A percentile compares a stretch with the other conserved stretches of the same genome.
phyloP scores from a whole-genome alignment of 2,888 invertebrate species.

The Penaeus monodon region DNA sequence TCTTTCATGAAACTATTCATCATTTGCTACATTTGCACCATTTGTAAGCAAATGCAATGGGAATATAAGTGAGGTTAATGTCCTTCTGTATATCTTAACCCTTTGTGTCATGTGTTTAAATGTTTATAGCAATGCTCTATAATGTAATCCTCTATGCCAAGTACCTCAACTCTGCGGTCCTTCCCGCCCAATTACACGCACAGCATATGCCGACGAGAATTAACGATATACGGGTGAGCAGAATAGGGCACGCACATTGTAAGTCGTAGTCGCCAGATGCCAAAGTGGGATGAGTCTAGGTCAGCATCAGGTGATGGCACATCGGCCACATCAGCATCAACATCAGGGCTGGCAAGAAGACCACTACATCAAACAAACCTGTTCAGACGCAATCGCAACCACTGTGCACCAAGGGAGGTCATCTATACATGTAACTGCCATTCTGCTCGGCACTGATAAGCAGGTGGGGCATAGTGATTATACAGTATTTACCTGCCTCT shows the following conservation, averaged over 20 bases:
- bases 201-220: too few species aligned
- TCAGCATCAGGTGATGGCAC: slow-evolving; percentile 24
- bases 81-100: not conserved
- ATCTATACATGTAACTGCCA: slow-evolving; percentile 54
- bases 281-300: slow-evolving; percentile 43
- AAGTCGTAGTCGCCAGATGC: slow-evolving; percentile 46
- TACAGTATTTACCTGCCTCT: not conserved
- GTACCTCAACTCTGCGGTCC: too few species aligned
- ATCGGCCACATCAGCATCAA: slow-evolving; percentile 29
- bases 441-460: slow-evolving; percentile 53
- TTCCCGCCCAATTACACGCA: too few species aligned
- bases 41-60: too few species aligned
- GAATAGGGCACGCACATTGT: too few species aligned
- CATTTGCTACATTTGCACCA: too few species aligned
- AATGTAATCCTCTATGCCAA: too few species aligned
- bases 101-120: not conserved
- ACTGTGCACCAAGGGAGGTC: slow-evolving; percentile 58
- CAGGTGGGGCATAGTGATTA: slow-evolving; percentile 33
- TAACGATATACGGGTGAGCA: too few species aligned
- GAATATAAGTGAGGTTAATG: too few species aligned
- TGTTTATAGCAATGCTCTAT: too few species aligned
- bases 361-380: slow-evolving; percentile 38
- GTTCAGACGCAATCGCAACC: slow-evolving; percentile 47
- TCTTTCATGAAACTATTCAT: too few species aligned
- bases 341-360: not conserved